Percentiles rank a stretch among this genome's conserved stretches.
Conservation (phyloP, 2,797 vertebrate species). For the Heterohyrax brucei region DNA sequence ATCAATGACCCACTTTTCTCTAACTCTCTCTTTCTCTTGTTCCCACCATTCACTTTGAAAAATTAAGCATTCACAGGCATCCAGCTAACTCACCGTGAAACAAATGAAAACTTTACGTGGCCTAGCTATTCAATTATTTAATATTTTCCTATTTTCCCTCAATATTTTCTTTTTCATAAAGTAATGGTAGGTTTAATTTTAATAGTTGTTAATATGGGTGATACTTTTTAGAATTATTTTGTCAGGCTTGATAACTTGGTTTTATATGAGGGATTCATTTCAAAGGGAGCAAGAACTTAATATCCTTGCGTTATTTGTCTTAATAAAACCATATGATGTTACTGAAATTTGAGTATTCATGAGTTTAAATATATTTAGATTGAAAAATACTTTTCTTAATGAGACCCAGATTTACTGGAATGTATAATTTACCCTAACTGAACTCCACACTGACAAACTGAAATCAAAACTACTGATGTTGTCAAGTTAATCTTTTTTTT, state of each 20-base stretch:
- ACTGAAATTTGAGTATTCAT: conserved; percentile 48
- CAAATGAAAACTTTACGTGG: background rate
- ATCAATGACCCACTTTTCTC: background rate
- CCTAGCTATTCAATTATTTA: background rate
- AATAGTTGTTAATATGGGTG: background rate
- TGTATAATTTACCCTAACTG: conserved; percentile 82
- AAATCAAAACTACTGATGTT: conserved; percentile 76
- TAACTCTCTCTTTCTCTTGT: background rate
- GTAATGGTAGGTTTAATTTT: conserved; percentile 1
- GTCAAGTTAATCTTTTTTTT: conserved; percentile 72
- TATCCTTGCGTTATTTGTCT: background rate
- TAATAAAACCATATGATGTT: background rate
- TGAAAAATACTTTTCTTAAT: conserved; percentile 64
- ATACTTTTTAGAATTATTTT: background rate
- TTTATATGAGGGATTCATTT: conserved; percentile 15
- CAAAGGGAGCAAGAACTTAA: background rate
- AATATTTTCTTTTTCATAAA: conserved; percentile 3
- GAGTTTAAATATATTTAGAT: conserved; percentile 61
- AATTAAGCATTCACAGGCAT: background rate
- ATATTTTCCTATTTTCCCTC: background rate
- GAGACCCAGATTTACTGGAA: conserved; percentile 67
- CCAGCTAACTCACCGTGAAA: background rate
- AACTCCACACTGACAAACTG: conserved; percentile 71
- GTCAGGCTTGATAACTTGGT: conserved; percentile 6
- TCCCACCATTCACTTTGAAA: background rate